A percentile compares a stretch with the other conserved stretches of the same genome.
Evolutionary conservation across 2,888 invertebrate species (phyloP).

Genomic region (Elmis aenea): DNA sequence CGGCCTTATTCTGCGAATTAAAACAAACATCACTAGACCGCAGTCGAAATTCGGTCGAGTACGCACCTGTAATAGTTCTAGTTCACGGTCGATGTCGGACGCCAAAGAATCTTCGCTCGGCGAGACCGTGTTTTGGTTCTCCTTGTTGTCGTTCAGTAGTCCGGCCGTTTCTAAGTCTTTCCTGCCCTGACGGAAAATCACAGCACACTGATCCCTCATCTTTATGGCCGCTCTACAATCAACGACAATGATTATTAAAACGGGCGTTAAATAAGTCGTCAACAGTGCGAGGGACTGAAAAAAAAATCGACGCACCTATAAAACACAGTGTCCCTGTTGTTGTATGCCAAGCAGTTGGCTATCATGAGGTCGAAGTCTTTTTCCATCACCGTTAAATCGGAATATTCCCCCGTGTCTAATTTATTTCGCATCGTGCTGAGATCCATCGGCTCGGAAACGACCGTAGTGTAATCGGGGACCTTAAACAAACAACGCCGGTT

Average conservation of each 20-base stretch:
- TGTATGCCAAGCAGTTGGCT: slow-evolving; percentile 91
- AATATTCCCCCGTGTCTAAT: slow-evolving; percentile 64
- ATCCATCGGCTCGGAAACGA: slow-evolving; percentile 85
- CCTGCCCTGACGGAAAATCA: slow-evolving; percentile 72
- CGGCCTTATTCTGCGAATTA: slow-evolving; percentile 37
- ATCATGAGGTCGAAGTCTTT: slow-evolving; percentile 94
- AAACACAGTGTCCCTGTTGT: slow-evolving; percentile 91
- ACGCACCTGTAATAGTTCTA: slow-evolving; percentile 46
- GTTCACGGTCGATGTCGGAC: slow-evolving; percentile 53
- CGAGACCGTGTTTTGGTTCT: slow-evolving; percentile 32
- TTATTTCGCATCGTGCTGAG: slow-evolving; percentile 81
- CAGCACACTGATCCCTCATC: slow-evolving; percentile 83
- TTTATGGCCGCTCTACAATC: slow-evolving; percentile 69
- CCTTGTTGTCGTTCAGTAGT: slow-evolving; percentile 44
- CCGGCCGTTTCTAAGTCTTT: slow-evolving; percentile 66
- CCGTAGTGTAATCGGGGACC: slow-evolving; percentile 86
- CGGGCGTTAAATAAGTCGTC: neutral
- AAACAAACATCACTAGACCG: too few species aligned
- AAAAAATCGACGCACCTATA: slow-evolving; percentile 54
- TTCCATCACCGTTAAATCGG: slow-evolving; percentile 72
- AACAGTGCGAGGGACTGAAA: too few species aligned
- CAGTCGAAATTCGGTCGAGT: too few species aligned
- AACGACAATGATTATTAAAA: too few species aligned
- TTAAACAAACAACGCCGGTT: too few species aligned
- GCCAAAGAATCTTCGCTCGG: slow-evolving; percentile 47